Conservation (phyloP, 1,140 invertebrate genomes). For the Eriosoma lanigerum region DNA sequence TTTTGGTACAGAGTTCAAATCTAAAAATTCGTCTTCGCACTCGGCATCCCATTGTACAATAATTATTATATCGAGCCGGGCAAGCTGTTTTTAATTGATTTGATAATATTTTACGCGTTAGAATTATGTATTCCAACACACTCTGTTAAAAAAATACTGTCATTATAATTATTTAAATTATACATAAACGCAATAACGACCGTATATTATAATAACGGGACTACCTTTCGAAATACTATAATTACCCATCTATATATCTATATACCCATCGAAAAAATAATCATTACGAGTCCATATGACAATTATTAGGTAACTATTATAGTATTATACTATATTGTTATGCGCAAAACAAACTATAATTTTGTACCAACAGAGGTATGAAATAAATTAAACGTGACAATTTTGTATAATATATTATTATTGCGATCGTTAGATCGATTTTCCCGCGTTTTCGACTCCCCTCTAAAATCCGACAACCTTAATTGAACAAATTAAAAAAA, state of each 20-base stretch:
- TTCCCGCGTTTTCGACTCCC: too few relatives aligned
- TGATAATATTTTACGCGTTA: conserved; percentile 23
- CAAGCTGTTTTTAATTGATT: conserved; percentile 13
- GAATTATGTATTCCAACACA: background rate
- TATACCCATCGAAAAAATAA: conserved; percentile 28
- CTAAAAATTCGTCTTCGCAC: background rate
- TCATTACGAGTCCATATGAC: background rate
- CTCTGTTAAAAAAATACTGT: background rate
- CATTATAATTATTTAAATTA: conserved; percentile 21
- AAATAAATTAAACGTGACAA: background rate
- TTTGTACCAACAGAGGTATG: background rate
- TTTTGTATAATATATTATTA: background rate
- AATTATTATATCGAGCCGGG: too few relatives aligned
- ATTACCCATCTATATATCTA: too few relatives aligned
- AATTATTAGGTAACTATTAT: too few relatives aligned
- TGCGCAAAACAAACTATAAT: conserved; percentile 15
- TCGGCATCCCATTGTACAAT: background rate
- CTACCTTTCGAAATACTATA: conserved; percentile 13
- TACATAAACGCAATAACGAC: background rate
- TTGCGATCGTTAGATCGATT: too few relatives aligned
- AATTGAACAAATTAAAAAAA: too few relatives aligned
- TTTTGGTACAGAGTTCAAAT: conserved; percentile 36
- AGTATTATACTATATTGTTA: too few relatives aligned
- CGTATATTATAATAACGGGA: background rate
- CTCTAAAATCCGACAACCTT: too few relatives aligned